Conservation (phyloP, 1,140 invertebrate species). For the Nixonia krombeini region DNA sequence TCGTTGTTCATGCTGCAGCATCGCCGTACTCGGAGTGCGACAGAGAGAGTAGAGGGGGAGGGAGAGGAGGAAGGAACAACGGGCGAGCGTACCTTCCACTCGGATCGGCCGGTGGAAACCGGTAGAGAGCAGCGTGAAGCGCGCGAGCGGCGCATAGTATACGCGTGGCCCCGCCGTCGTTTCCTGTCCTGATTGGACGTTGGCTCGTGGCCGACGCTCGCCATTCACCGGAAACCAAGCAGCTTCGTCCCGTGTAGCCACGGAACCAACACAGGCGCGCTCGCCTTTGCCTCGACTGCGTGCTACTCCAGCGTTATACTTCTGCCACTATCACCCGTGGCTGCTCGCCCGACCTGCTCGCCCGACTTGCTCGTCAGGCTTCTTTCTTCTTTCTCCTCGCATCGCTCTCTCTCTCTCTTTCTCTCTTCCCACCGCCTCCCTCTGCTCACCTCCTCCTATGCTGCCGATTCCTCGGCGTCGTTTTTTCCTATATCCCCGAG, state of each 20-base stretch:
- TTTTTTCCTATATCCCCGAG: conserved; percentile 11
- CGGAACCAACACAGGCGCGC: conserved; percentile 1
- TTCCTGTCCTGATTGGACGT: conserved; percentile 70
- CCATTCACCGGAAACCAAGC: conserved; percentile 67
- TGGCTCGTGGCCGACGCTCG: conserved; percentile 72
- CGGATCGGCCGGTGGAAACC: background rate
- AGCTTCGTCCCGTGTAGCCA: conserved; percentile 27
- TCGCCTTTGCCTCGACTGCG: too few species aligned
- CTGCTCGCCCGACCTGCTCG: conserved; percentile 20
- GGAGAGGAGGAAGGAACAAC: too few species aligned
- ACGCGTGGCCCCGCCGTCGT: conserved; percentile 66
- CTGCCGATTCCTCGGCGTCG: background rate
- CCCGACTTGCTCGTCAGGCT: conserved; percentile 23
- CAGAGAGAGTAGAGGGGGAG: too few species aligned
- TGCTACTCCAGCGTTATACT: conserved; percentile 3
- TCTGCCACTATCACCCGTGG: conserved; percentile 4
- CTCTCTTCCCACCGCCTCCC: background rate
- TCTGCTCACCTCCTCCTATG: too few species aligned
- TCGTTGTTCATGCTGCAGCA: too few species aligned
- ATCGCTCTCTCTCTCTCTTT: background rate
- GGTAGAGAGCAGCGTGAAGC: conserved; percentile 7
- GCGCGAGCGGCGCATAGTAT: conserved; percentile 34
- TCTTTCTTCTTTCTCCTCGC: conserved; percentile 5
- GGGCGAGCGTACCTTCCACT: too few species aligned
- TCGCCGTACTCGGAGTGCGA: too few species aligned